Evolutionary conservation across 1,140 invertebrate species (phyloP), one percentile per base, ranked within the genome.

Genomic region (Aphaenogaster floridana): DNA sequence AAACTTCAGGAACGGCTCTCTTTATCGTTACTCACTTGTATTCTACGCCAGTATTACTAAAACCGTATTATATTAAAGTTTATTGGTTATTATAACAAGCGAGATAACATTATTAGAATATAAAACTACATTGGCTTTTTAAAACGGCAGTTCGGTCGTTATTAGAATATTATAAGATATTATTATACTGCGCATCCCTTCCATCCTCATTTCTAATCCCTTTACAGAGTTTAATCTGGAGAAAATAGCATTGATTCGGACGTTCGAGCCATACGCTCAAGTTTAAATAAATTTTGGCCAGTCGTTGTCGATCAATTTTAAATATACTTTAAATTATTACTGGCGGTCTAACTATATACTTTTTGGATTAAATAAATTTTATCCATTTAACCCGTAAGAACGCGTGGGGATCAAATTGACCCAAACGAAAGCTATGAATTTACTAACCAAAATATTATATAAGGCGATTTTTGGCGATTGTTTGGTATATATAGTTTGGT

Each of bases 1-100:
- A 48, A 72, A 52, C 80, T 74, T 74, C 13, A 48, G 36, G 52
- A 42, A 36, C 39, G 34, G 50, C 39, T 74, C 28, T 36, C 42
- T 39, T 50, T 61, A 34, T 42, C 79, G 21, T 45, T 59, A 74
- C 39, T 71, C 57, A 48, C 71, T 74, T 50, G n/a, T 39, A 9
- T 59, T 72, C 34, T 45, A 13, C 80, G 42, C 52, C 21, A 45
- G 21, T 74, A 61, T 61, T 74, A 83, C 42, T 74, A 74, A 76
- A 48, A 84, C 63, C 34, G 36, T 13, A 61, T 84, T 76, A 48
- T 50, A 66, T 61, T 48, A 36, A 74, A 76, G 54, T 84, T 84
- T 84, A 84, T 84, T 76, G 57, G 54, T 39, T 84, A 50, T 83
- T 83, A 81, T 54, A 81, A 71, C 15, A 59, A 45, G 80, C 28